Percentiles rank a stretch among this genome's conserved stretches.
phyloP scores from a whole-genome alignment of 2,797 vertebrate genomes.

The Semaprochilodus insignis region DNA sequence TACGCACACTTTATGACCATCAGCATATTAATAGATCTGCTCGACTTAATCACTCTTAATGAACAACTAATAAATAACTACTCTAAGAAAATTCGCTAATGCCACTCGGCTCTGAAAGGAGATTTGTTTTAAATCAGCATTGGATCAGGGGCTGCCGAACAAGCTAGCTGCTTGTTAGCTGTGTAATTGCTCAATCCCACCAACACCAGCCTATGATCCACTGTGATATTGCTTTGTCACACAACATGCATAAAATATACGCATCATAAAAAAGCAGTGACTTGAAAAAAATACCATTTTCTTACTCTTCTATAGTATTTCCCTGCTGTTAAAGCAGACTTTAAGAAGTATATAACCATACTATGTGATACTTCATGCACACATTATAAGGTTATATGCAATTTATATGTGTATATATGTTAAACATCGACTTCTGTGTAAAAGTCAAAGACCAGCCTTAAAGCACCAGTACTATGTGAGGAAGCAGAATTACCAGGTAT shows the following conservation, averaged over 20 bases:
- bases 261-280: neutral
- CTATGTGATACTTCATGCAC: too few species aligned
- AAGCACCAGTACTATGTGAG: too few species aligned
- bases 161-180: conserved; percentile 6
- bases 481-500: too few species aligned
- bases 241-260: neutral
- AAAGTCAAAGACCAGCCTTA: too few species aligned
- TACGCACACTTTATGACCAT: conserved; percentile 25
- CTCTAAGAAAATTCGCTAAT: conserved; percentile 16
- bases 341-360: too few species aligned
- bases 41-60: conserved; percentile 27
- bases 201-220: neutral
- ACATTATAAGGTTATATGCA: too few species aligned
- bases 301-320: too few species aligned
- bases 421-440: too few species aligned
- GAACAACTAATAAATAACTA: conserved; percentile 42
- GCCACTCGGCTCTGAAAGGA: conserved; percentile 17
- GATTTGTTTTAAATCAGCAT: conserved; percentile 19
- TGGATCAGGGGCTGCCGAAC: neutral
- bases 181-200: conserved; percentile 1
- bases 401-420: too few species aligned
- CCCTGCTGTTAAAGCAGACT: too few species aligned
- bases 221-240: neutral
- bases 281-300: too few species aligned
- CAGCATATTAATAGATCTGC: conserved; percentile 33